These are phyloP conservation scores for Tetropium fuscum DNA, from an alignment of 2,888 invertebrate species.

Conservation along the genomic window DNA sequence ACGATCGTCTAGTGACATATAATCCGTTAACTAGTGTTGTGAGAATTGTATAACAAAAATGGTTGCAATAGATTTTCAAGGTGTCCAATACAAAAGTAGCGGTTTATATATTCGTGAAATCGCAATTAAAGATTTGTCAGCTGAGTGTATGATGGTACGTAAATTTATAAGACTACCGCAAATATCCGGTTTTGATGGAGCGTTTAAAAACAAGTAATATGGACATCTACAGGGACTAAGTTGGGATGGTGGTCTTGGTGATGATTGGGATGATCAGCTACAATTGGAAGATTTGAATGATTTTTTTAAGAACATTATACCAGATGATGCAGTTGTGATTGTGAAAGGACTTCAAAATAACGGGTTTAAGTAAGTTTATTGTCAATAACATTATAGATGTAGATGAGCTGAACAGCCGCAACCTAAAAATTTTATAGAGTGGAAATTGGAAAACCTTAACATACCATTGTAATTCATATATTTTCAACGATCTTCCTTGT, in stretches of 20 bases:
- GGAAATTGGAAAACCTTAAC: background rate
- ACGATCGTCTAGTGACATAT: slow-evolving; percentile 36
- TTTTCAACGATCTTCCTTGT: background rate
- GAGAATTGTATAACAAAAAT: background rate
- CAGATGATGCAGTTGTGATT: background rate
- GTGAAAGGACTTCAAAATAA: background rate
- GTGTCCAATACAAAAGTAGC: slow-evolving; percentile 1
- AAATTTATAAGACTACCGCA: background rate
- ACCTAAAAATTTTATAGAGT: background rate
- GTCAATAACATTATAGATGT: background rate
- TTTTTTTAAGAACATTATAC: background rate
- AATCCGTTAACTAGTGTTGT: slow-evolving; percentile 7
- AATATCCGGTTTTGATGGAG: slow-evolving; percentile 5
- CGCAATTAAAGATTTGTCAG: no score
- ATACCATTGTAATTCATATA: background rate
- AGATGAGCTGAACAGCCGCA: background rate
- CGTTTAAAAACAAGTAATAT: background rate
- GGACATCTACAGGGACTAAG: background rate
- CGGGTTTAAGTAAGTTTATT: background rate
- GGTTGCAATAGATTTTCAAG: background rate
- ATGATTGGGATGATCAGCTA: background rate
- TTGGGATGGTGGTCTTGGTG: background rate
- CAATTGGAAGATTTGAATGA: background rate
- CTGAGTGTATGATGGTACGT: no score
- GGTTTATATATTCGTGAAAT: no score